Evolutionary conservation across 1,140 invertebrate genomes (phyloP).

Genomic region (Homalodisca vitripennis): DNA sequence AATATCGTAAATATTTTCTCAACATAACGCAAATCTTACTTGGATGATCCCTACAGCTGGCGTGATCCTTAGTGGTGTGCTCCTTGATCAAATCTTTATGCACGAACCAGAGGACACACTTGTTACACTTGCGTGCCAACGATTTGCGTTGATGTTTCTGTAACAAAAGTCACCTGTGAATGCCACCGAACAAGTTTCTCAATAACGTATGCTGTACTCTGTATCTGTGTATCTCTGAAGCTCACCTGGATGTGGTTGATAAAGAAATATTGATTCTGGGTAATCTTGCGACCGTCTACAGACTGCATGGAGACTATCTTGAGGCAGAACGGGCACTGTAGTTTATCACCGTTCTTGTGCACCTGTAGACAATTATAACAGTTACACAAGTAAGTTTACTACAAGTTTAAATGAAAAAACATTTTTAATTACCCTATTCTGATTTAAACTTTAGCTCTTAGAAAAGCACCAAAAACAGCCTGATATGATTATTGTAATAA

Average conservation of each 20-base stretch:
- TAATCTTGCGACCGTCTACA: slow-evolving; percentile 34
- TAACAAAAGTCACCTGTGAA: slow-evolving; percentile 36
- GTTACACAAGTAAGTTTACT: neutral
- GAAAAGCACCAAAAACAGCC: no score
- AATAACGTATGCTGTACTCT: neutral
- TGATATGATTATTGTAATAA: no score
- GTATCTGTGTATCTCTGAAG: neutral
- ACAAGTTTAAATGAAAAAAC: no score
- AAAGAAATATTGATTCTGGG: slow-evolving; percentile 39
- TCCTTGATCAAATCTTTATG: slow-evolving; percentile 57
- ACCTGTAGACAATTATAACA: slow-evolving; percentile 36
- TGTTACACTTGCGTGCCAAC: slow-evolving; percentile 60
- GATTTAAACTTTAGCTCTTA: no score
- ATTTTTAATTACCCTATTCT: neutral
- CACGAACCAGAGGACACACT: slow-evolving; percentile 69
- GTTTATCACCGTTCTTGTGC: slow-evolving; percentile 59
- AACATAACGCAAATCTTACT: no score
- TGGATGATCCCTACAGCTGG: neutral
- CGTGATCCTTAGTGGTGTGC: slow-evolving; percentile 46
- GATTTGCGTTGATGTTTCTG: slow-evolving; percentile 51
- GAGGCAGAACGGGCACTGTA: slow-evolving; percentile 73
- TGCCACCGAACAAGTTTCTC: neutral
- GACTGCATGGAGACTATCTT: slow-evolving; percentile 52
- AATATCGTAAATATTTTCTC: no score
- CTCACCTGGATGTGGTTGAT: slow-evolving; percentile 44